Percentiles rank a stretch among this genome's conserved stretches.
These are phyloP conservation scores for Pogonognathellus flavescens DNA, from an alignment of 1,140 invertebrate genomes.

Conservation along the genomic window DNA sequence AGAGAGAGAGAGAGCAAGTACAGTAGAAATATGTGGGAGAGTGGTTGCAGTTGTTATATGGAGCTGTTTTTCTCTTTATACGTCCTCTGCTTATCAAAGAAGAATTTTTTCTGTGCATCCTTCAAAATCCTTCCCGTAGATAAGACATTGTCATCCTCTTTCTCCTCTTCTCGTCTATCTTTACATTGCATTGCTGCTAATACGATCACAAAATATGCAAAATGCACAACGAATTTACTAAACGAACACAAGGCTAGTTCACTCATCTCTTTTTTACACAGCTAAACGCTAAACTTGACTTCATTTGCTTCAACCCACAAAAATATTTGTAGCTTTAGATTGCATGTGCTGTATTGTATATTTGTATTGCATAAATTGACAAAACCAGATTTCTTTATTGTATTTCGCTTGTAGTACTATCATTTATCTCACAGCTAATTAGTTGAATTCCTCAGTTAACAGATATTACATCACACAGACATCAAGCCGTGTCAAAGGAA, in stretches of 20 bases:
- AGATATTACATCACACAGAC: slow-evolving; percentile 43
- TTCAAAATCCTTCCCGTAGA: slow-evolving; percentile 42
- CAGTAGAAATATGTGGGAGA: not conserved
- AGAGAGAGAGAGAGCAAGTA: not conserved
- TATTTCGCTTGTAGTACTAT: not conserved
- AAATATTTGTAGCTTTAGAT: too few species aligned
- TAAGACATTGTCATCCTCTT: slow-evolving; percentile 31
- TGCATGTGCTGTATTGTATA: too few species aligned
- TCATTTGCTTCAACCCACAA: too few species aligned
- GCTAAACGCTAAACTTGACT: too few species aligned
- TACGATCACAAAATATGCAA: not conserved
- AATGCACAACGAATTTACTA: not conserved
- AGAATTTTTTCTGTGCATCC: slow-evolving; percentile 43
- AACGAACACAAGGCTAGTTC: too few species aligned
- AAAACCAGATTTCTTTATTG: not conserved
- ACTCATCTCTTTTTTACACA: too few species aligned
- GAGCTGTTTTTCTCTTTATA: not conserved
- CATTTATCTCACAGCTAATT: slow-evolving; percentile 49
- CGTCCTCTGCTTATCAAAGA: not conserved
- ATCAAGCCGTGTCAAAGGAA: not conserved
- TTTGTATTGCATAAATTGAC: too few species aligned
- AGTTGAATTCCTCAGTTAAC: slow-evolving; percentile 45
- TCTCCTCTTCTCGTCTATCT: slow-evolving; percentile 25
- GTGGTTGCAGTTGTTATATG: not conserved
- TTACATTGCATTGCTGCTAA: too few species aligned